Conservation (phyloP, 1,140 invertebrate genomes). For the Diploscapter pachys region DNA sequence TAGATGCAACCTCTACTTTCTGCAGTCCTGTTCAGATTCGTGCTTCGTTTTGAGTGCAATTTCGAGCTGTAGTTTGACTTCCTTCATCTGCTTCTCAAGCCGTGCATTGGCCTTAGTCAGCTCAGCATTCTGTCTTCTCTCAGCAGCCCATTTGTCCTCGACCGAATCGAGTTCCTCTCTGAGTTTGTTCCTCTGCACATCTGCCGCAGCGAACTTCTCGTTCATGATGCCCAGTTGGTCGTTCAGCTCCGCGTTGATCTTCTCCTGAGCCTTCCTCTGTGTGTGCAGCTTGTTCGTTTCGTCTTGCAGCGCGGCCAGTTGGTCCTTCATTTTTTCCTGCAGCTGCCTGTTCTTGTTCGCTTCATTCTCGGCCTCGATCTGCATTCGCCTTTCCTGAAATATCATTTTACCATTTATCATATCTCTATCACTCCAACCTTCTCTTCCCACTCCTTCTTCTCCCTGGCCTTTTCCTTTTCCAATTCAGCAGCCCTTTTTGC, state of each 20-base stretch:
- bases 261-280: slow-evolving; percentile 14
- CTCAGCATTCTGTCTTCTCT: slow-evolving; percentile 32
- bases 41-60: slow-evolving; percentile 28
- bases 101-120: slow-evolving; percentile 63
- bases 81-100: slow-evolving; percentile 42
- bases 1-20: slow-evolving; percentile 18
- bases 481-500: slow-evolving; percentile 22
- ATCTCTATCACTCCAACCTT: slow-evolving; percentile 10
- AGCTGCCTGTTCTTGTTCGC: too few species aligned
- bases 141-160: slow-evolving; percentile 41
- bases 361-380: too few species aligned
- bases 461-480: slow-evolving; percentile 36
- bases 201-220: slow-evolving; percentile 19
- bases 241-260: slow-evolving; percentile 34
- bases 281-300: too few species aligned
- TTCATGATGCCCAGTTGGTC: slow-evolving; percentile 21
- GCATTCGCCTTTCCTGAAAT: too few species aligned
- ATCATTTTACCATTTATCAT: too few species aligned
- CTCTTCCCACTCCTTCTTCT: slow-evolving; percentile 34
- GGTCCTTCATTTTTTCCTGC: too few species aligned
- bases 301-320: too few species aligned
- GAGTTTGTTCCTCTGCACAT: slow-evolving; percentile 33
- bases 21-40: slow-evolving; percentile 35
- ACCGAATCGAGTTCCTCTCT: slow-evolving; percentile 40
- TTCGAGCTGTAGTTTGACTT: slow-evolving; percentile 39